Evolutionary conservation across 2,113 vertebrate species (phyloP).

Genomic region (Microcebus lehilahytsara): DNA sequence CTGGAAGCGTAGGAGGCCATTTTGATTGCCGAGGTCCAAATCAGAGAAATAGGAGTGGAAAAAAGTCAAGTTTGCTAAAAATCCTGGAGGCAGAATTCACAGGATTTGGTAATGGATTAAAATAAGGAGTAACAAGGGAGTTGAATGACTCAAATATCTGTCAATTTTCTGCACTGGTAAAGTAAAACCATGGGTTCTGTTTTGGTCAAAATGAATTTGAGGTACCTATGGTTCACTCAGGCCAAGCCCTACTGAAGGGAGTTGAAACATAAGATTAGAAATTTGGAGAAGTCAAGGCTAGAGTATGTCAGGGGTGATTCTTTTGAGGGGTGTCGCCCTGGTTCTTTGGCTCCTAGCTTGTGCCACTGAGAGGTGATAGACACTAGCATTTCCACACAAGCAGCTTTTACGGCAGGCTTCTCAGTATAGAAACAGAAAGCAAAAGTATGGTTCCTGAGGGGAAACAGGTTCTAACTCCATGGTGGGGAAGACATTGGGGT

Average conservation of each 20-base stretch:
- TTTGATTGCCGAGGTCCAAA: background rate
- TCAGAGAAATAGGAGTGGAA: background rate
- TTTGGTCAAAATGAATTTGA: background rate
- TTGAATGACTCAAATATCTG: background rate
- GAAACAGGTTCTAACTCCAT: no score
- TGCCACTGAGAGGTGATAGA: no score
- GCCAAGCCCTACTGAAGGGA: background rate
- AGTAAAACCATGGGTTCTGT: background rate
- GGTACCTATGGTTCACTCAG: background rate
- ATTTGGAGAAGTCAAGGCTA: background rate
- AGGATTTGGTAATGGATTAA: background rate
- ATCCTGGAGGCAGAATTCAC: background rate
- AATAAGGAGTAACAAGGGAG: background rate
- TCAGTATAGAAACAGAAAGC: no score
- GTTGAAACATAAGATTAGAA: background rate
- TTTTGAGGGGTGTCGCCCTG: no score
- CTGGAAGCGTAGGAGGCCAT: background rate
- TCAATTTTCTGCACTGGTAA: background rate
- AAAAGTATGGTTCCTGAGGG: no score
- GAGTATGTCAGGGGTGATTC: no score
- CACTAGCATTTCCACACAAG: no score
- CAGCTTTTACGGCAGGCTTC: no score
- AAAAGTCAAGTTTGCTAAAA: conserved; percentile 1
- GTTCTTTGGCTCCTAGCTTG: no score
- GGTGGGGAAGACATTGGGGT: no score